Evolutionary conservation across 2,797 vertebrate genomes (phyloP).

Genomic region (Aselliscus stoliczkanus): DNA sequence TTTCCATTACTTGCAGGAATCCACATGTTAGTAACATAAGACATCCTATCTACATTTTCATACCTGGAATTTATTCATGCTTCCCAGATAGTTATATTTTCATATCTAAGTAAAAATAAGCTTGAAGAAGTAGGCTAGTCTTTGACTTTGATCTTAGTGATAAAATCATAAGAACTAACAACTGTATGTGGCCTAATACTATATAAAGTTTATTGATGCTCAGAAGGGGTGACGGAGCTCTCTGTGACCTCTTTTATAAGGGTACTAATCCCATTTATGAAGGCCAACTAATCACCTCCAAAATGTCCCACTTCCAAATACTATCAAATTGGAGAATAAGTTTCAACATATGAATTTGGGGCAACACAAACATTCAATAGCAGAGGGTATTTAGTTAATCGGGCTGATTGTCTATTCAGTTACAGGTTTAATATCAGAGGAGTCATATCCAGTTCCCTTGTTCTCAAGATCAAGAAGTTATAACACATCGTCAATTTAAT

Average conservation of each 20-base stretch:
- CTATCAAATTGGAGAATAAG: background rate
- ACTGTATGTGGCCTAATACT: background rate
- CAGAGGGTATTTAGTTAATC: background rate
- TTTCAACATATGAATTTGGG: background rate
- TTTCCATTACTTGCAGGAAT: conserved; percentile 42
- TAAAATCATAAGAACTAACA: background rate
- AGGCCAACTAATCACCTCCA: background rate
- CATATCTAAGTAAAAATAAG: conserved; percentile 40
- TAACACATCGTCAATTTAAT: background rate
- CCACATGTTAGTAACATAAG: background rate
- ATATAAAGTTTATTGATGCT: background rate
- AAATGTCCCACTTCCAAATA: background rate
- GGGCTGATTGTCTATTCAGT: background rate
- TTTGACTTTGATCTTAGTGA: conserved; percentile 36
- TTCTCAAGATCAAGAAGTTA: background rate
- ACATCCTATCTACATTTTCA: background rate
- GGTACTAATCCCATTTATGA: background rate
- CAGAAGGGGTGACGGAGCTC: background rate
- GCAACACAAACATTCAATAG: background rate
- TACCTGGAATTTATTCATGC: background rate
- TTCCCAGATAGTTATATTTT: conserved; percentile 38
- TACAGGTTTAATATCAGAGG: background rate
- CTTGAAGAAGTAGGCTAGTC: background rate
- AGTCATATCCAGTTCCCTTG: background rate
- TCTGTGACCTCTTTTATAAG: background rate